Evolutionary conservation across 1,140 invertebrate species (phyloP).

Genomic region (Drosophila ogumai): DNA sequence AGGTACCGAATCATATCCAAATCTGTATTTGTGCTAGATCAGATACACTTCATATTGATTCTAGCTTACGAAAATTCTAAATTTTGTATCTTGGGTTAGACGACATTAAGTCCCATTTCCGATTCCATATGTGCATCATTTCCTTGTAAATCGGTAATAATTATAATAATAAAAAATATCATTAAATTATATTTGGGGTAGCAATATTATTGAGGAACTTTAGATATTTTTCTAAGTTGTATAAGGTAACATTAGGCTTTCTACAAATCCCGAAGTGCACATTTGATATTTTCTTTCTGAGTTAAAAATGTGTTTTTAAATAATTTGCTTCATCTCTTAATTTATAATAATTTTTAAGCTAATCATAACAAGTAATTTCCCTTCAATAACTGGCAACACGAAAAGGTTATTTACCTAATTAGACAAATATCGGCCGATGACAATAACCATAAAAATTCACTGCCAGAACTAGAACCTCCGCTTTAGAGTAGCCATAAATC

Average conservation of each 20-base stretch:
- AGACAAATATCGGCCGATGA: constrained; percentile 1
- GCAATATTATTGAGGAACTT: neutral
- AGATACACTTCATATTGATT: neutral
- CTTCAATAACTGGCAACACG: neutral
- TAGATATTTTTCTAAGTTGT: neutral
- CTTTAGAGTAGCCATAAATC: constrained; percentile 63
- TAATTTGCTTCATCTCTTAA: neutral
- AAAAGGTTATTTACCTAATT: constrained; percentile 38
- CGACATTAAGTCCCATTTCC: neutral
- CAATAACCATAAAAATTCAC: constrained; percentile 34
- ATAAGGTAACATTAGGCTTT: too few relatives aligned
- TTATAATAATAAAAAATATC: neutral
- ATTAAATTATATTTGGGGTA: neutral
- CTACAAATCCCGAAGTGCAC: neutral
- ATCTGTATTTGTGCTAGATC: constrained; percentile 5
- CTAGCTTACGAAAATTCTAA: constrained; percentile 5
- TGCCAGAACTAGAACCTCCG: neutral
- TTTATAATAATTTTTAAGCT: neutral
- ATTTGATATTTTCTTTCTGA: neutral
- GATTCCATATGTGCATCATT: neutral
- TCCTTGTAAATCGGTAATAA: constrained; percentile 8
- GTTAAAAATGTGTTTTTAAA: neutral
- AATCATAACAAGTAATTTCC: neutral
- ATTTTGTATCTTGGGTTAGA: constrained; percentile 2
- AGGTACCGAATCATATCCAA: constrained; percentile 11